These are phyloP conservation scores for Sympetrum striolatum DNA, from an alignment of 2,888 invertebrate genomes.

Conservation along the genomic window DNA sequence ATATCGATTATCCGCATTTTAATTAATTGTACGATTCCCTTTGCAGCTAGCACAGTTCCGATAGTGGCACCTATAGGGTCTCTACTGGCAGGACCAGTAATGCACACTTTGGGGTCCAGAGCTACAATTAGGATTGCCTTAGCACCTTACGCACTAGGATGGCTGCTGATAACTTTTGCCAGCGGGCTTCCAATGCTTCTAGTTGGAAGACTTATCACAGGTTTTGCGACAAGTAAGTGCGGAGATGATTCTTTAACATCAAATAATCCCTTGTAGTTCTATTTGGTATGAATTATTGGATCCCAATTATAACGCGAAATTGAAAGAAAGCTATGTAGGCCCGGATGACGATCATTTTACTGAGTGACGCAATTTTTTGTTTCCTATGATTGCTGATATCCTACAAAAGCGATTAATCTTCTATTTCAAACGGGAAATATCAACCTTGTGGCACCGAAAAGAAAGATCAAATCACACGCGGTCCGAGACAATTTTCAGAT, in stretches of 20 bases:
- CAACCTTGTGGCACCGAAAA: too few species aligned
- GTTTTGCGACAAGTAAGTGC: conserved; percentile 62
- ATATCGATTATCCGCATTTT: neutral
- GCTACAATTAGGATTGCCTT: conserved; percentile 65
- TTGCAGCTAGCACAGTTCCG: conserved; percentile 65
- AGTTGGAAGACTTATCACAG: conserved; percentile 64
- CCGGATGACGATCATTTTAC: too few species aligned
- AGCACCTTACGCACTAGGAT: conserved; percentile 64
- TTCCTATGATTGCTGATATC: too few species aligned
- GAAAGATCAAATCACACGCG: too few species aligned
- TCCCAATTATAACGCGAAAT: too few species aligned
- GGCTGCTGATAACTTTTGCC: conserved; percentile 65
- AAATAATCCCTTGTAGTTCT: neutral
- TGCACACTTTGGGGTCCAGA: conserved; percentile 65
- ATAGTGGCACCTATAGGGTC: conserved; percentile 65
- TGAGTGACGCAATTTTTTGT: too few species aligned
- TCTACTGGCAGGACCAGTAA: conserved; percentile 63
- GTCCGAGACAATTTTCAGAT: too few species aligned
- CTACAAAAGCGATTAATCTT: too few species aligned
- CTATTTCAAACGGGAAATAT: too few species aligned
- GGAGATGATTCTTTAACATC: neutral
- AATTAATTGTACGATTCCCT: neutral
- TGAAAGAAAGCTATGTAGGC: too few species aligned
- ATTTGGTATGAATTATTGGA: too few species aligned
- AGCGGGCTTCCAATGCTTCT: conserved; percentile 62